A percentile compares a stretch with the other conserved stretches of the same genome.
Evolutionary conservation across 2,797 vertebrate genomes (phyloP).

Genomic region (Strix occidentalis): DNA sequence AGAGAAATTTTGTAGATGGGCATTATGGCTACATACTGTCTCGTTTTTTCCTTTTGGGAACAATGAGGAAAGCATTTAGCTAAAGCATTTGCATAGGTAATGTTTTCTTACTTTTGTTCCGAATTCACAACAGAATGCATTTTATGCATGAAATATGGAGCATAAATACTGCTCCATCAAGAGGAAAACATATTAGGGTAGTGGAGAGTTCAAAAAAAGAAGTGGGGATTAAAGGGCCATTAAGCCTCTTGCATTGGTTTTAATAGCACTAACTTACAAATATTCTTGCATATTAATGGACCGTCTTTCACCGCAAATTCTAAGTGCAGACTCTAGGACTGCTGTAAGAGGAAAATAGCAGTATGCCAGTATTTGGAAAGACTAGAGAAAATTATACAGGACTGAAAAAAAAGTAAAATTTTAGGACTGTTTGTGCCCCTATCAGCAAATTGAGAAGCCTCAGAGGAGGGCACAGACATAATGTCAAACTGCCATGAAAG

Average conservation of each 20-base stretch:
- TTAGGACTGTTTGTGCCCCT: background rate
- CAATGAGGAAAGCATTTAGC: conserved; percentile 23
- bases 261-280: background rate
- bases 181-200: background rate
- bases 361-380: background rate
- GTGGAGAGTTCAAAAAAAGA: background rate
- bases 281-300: background rate
- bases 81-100: background rate
- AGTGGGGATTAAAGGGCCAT: conserved; percentile 2
- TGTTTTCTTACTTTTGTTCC: background rate
- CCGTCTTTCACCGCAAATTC: background rate
- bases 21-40: background rate
- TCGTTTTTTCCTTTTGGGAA: background rate
- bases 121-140: background rate
- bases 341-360: background rate
- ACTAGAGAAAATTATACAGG: background rate
- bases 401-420: background rate
- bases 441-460: background rate
- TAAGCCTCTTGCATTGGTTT: background rate
- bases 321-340: background rate
- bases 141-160: conserved; percentile 6
- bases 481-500: too few relatives aligned
- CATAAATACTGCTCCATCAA: background rate
- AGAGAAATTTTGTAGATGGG: background rate
- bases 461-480: background rate